phyloP scores from a whole-genome alignment of 2,113 vertebrate genomes.

The Myodes glareolus region DNA sequence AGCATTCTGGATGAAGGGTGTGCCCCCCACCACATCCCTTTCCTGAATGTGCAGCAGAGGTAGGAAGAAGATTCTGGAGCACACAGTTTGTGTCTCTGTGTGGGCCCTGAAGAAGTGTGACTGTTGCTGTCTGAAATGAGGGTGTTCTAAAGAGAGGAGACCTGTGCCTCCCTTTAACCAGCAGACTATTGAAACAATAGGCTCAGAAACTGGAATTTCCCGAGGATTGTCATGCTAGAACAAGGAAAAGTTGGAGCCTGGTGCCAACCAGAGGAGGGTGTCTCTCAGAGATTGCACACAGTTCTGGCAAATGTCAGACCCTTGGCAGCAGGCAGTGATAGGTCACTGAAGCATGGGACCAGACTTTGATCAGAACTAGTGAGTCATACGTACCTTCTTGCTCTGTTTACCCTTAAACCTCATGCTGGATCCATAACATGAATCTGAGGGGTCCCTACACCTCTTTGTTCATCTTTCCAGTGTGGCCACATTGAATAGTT shows the following conservation, averaged over 20 bases:
- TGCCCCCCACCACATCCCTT: too few relatives aligned
- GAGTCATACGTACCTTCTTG: neutral
- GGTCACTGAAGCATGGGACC: neutral
- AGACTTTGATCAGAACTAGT: neutral
- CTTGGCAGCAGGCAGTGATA: neutral
- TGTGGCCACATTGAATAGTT: neutral
- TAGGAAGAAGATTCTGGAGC: neutral
- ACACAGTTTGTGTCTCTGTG: neutral
- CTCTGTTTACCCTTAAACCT: neutral
- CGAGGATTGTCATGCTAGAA: neutral
- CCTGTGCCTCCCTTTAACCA: neutral
- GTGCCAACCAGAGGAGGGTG: neutral
- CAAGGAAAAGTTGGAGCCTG: neutral
- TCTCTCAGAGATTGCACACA: neutral
- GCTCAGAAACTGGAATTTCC: neutral
- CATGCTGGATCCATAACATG: neutral
- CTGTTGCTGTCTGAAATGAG: neutral
- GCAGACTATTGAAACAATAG: neutral
- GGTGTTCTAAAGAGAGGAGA: neutral
- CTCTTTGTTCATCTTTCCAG: neutral
- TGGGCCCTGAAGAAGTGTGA: too few relatives aligned
- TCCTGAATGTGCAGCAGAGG: neutral
- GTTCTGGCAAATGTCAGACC: neutral
- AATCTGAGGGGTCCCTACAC: neutral
- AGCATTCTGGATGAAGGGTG: fast-evolving